These are phyloP conservation scores for Thunnus thynnus DNA, from an alignment of 2,113 vertebrate genomes.

Conservation along the genomic window DNA sequence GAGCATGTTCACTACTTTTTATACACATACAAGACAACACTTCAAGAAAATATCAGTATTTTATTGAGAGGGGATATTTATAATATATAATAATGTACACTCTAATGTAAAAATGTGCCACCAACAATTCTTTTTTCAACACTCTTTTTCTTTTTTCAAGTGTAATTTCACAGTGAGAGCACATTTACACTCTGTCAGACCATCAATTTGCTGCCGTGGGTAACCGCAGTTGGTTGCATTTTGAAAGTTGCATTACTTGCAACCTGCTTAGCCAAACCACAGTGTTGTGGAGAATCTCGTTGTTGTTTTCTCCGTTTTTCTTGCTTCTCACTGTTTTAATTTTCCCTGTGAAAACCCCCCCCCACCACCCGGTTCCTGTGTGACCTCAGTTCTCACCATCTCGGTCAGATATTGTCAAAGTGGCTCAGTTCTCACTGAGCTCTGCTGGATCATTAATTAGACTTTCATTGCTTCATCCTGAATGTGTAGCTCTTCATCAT, in stretches of 20 bases:
- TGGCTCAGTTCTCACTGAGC: conserved; percentile 61
- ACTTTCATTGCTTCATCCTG: conserved; percentile 46
- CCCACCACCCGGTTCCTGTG: background rate
- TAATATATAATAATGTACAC: background rate
- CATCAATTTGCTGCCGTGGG: conserved; percentile 31
- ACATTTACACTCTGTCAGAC: conserved; percentile 7
- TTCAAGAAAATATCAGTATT: too few relatives aligned
- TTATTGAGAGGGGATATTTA: background rate
- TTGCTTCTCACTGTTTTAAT: conserved; percentile 31
- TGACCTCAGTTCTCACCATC: conserved; percentile 67
- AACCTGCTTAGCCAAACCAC: conserved; percentile 58
- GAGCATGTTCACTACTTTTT: too few relatives aligned
- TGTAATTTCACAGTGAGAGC: conserved; percentile 17
- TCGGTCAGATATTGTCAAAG: conserved; percentile 47
- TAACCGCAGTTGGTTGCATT: conserved; percentile 54
- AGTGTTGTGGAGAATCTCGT: conserved; percentile 34
- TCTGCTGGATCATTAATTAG: conserved; percentile 48
- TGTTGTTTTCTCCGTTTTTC: conserved; percentile 21
- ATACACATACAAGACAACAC: too few relatives aligned
- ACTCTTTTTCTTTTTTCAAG: background rate
- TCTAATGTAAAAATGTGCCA: background rate
- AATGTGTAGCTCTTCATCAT: conserved; percentile 14
- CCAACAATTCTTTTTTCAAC: background rate
- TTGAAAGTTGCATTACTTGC: conserved; percentile 35
- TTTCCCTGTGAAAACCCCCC: conserved; percentile 51